Percentiles rank a stretch among this genome's conserved stretches.
Evolutionary conservation across 1,140 invertebrate genomes (phyloP).

Genomic region (Philopotamus ludificatus): DNA sequence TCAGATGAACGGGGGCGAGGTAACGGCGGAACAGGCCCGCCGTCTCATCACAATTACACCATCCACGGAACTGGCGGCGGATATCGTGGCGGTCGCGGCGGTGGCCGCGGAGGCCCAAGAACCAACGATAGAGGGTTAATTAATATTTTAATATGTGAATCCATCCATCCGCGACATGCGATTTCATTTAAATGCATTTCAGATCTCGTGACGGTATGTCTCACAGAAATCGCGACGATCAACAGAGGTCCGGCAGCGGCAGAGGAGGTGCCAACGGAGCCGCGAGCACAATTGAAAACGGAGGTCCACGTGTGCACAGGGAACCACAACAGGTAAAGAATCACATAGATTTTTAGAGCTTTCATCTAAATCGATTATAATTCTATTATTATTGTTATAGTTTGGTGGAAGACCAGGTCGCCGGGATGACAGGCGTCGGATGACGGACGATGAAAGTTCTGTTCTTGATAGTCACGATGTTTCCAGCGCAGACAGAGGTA

Average conservation of each 20-base stretch:
- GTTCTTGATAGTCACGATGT: slow-evolving; percentile 76
- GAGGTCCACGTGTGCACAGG: slow-evolving; percentile 28
- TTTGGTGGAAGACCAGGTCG: slow-evolving; percentile 49
- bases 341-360: too few species aligned
- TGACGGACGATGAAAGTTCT: slow-evolving; percentile 76
- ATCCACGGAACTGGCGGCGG: slow-evolving; percentile 44
- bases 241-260: slow-evolving; percentile 16
- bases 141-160: neutral
- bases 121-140: neutral
- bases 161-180: too few species aligned
- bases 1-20: slow-evolving; percentile 59
- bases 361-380: neutral
- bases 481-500: slow-evolving; percentile 76
- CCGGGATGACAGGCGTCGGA: slow-evolving; percentile 65
- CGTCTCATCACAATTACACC: slow-evolving; percentile 39
- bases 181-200: slow-evolving; percentile 2
- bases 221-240: slow-evolving; percentile 31
- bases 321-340: too few species aligned
- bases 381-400: neutral
- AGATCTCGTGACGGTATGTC: slow-evolving; percentile 34
- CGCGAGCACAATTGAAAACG: slow-evolving; percentile 27
- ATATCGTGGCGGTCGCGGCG: slow-evolving; percentile 47
- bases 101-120: slow-evolving; percentile 41
- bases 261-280: slow-evolving; percentile 21
- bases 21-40: slow-evolving; percentile 54